Evolutionary conservation across 1,140 invertebrate genomes (phyloP).

Genomic region (Radopholus similis): DNA sequence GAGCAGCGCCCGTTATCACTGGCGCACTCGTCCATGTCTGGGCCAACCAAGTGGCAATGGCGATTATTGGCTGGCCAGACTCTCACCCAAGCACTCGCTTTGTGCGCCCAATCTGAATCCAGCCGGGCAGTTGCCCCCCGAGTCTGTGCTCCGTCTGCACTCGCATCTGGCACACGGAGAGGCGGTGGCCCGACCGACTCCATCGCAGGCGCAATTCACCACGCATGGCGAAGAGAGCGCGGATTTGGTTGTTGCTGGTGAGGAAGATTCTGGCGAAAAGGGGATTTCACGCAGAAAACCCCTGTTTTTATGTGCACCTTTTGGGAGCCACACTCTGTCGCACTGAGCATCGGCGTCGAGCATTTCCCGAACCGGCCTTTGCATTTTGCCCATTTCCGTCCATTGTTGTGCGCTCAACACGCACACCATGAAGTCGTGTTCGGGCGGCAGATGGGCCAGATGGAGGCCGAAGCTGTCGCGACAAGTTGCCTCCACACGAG

Average conservation of each 20-base stretch:
- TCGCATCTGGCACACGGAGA: no score
- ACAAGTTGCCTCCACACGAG: constrained; percentile 34
- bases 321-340: constrained; percentile 36
- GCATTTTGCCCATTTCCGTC: constrained; percentile 28
- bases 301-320: constrained; percentile 19
- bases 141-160: no score
- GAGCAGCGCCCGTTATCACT: no score
- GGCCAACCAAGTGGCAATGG: no score
- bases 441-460: constrained; percentile 40
- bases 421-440: constrained; percentile 46
- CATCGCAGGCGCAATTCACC: no score
- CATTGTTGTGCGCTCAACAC: constrained; percentile 30
- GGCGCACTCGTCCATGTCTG: no score
- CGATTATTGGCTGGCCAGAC: no score
- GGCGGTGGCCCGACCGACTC: constrained; percentile 25
- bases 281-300: neutral
- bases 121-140: constrained; percentile 40
- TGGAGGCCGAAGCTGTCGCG: constrained; percentile 46
- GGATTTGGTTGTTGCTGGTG: constrained; percentile 37
- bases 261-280: neutral
- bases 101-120: constrained; percentile 33
- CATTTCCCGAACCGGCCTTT: neutral
- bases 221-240: no score
- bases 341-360: constrained; percentile 41
- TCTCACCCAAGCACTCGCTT: constrained; percentile 59